Evolutionary conservation across 2,888 invertebrate species (phyloP).

Genomic region (Pantelozetes paolii): DNA sequence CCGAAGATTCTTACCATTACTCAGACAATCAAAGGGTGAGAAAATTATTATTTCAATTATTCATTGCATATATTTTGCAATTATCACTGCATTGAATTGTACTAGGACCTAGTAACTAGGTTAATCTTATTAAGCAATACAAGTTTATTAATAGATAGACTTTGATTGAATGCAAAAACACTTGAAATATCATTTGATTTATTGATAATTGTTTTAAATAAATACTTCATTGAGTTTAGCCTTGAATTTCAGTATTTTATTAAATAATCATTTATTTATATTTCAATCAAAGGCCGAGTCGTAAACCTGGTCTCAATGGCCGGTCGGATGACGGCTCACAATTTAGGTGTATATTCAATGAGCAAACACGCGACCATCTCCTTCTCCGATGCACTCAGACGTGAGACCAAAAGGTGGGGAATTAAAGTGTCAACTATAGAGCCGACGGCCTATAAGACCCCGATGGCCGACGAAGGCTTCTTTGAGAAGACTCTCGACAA

Average conservation of each 20-base stretch:
- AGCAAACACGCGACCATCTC: slow-evolving; percentile 50
- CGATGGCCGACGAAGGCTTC: background rate
- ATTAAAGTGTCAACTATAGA: slow-evolving; percentile 50
- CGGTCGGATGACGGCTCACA: background rate
- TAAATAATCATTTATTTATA: no score
- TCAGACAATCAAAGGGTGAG: slow-evolving; percentile 49
- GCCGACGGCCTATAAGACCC: slow-evolving; percentile 50
- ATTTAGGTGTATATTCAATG: slow-evolving; percentile 49
- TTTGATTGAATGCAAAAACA: background rate
- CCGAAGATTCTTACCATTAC: slow-evolving; percentile 50
- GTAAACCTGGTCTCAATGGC: slow-evolving; percentile 51
- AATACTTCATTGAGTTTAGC: no score
- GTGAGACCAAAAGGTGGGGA: slow-evolving; percentile 50
- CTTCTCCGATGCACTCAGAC: slow-evolving; percentile 50
- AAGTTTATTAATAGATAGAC: background rate
- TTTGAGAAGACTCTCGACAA: background rate
- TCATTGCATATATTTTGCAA: background rate
- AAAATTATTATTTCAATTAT: background rate
- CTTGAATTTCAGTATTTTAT: no score
- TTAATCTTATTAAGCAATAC: no score
- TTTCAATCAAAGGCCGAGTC: slow-evolving; percentile 50
- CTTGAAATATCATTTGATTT: background rate
- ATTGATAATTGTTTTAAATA: background rate
- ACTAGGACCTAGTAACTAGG: no score
- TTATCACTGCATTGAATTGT: no score